Evolutionary conservation across 2,888 invertebrate genomes (phyloP), one percentile per base, ranked within the genome.

Genomic region (Linyphia triangularis): DNA sequence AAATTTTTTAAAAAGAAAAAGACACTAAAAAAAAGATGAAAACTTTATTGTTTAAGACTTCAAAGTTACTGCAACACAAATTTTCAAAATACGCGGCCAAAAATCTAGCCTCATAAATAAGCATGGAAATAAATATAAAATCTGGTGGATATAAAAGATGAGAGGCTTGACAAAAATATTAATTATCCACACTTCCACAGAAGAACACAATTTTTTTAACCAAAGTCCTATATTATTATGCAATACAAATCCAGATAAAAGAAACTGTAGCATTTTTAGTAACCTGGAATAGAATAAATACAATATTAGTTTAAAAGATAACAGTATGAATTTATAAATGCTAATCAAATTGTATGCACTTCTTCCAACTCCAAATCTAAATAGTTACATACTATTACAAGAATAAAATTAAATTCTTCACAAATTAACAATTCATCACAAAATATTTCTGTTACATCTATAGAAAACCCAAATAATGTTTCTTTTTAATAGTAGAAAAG

Each of bases 61-160:
- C 69, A 69, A 85, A 61, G 73, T 51, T 73, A 81, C 67, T 79
- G 65, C 73, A 81, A 81, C 86, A 86, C 61, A 86, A 85, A 37
- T 37, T 57, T 43, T 81, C 63, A 86, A 78, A 86, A 81, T 72
- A 51, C 16, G 30, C 51, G 59, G 81, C 79, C 67, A 26, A 73
- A 86, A 86, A 84, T 37, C 75, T 73, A 86, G 86, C 86, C 81
- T 73, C 51, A 70, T 86, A 86, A 86, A 81, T 63, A 81, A 86
- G 86, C 81, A 86, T 73, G 81, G 86, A 86, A 86, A 86, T 86
- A 86, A 86, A 86, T 86, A 86, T 86, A 86, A 86, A 86, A 86
- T 81, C 67, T 86, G 86, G 86, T 86, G 86, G 86, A 86, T 86
- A 86, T 81, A 86, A 86, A 86, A 86, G 86, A 86, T 81, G 81